Percentiles rank a stretch among this genome's conserved stretches.
These are phyloP conservation scores for Crocuta crocuta DNA, from an alignment of 2,113 vertebrate genomes.

Conservation along the genomic window DNA sequence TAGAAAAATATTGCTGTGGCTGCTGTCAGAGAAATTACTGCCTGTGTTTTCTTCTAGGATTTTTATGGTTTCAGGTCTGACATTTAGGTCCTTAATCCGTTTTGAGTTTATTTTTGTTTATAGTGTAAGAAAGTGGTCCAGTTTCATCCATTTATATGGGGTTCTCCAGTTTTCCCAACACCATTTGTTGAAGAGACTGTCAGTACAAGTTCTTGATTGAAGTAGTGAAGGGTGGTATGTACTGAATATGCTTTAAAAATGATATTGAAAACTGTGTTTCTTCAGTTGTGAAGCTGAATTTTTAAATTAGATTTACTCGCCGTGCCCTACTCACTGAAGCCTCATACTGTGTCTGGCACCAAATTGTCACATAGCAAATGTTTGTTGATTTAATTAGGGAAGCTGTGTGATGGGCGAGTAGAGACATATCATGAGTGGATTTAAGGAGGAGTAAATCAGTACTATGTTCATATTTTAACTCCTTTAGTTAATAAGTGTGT, in stretches of 20 bases:
- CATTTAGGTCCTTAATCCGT: neutral
- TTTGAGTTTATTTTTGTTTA: neutral
- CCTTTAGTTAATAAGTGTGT: neutral
- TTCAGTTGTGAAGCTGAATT: neutral
- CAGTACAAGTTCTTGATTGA: neutral
- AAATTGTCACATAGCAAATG: neutral
- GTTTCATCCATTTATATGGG: neutral
- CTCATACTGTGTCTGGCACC: neutral
- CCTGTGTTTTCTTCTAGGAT: neutral
- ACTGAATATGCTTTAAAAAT: neutral
- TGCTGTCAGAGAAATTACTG: neutral
- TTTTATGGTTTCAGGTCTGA: neutral
- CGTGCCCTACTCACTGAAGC: neutral
- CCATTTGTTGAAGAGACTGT: neutral
- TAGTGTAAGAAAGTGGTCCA: neutral
- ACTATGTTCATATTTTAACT: neutral
- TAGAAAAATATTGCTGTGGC: neutral
- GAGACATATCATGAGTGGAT: neutral
- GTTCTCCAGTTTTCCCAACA: neutral
- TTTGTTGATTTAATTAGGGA: conserved; percentile 48
- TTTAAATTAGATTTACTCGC: neutral
- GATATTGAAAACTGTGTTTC: neutral
- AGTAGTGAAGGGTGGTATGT: neutral
- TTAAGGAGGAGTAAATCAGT: neutral
- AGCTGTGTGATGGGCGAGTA: neutral